phyloP scores from a whole-genome alignment of 2,888 invertebrate genomes.

The Cybosia mesomella region DNA sequence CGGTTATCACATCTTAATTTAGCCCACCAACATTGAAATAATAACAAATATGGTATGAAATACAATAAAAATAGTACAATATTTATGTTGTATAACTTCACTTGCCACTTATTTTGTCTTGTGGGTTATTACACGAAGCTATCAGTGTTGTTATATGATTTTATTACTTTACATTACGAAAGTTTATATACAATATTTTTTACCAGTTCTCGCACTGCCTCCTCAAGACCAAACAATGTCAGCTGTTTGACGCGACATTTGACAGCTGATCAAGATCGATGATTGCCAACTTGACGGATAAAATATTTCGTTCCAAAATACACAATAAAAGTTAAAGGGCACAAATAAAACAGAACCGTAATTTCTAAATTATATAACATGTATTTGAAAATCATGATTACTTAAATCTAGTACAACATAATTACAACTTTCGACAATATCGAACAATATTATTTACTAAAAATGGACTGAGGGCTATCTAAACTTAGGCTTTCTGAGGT shows the following conservation, averaged over 20 bases:
- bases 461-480: background rate
- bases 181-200: background rate
- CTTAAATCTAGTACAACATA: slow-evolving; percentile 12
- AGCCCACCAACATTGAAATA: background rate
- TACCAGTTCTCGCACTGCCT: background rate
- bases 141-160: background rate
- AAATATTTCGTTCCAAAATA: background rate
- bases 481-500: background rate
- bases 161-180: background rate
- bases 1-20: background rate
- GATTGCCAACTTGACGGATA: background rate
- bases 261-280: background rate
- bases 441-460: no score
- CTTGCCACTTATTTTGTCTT: background rate
- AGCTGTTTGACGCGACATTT: slow-evolving; percentile 1
- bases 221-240: background rate
- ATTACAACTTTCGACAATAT: background rate
- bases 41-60: background rate
- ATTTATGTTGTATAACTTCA: background rate
- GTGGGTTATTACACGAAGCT: background rate
- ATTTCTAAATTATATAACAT: background rate
- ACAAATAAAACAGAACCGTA: background rate
- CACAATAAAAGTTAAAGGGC: background rate
- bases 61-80: slow-evolving; percentile 4
- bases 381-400: background rate